A percentile compares a stretch with the other conserved stretches of the same genome.
Conservation (phyloP, 35 echinoderm and acorn worm genomes). For the Ophiothrix spiculata region DNA sequence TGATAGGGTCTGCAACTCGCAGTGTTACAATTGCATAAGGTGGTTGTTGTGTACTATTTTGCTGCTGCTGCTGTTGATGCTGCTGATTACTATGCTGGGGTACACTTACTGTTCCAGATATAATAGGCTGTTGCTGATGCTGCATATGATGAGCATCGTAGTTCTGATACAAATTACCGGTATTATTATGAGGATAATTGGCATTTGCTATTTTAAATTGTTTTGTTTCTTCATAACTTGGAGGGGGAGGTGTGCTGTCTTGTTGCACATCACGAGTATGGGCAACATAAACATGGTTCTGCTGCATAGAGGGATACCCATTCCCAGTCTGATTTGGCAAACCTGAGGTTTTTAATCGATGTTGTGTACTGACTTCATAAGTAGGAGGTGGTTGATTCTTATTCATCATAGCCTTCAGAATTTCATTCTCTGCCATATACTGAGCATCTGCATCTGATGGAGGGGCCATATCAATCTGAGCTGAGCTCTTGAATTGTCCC, state of each 20-base stretch:
- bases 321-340: background rate
- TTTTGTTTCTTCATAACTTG: background rate
- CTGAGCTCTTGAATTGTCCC: slow-evolving; percentile 34
- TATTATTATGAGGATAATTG: background rate
- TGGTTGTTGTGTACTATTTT: slow-evolving; percentile 27
- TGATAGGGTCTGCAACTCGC: slow-evolving; percentile 10
- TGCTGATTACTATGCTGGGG: slow-evolving; percentile 9
- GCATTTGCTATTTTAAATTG: background rate
- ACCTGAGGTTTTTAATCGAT: slow-evolving; percentile 32
- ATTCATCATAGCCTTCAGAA: slow-evolving; percentile 66
- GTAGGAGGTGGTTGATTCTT: slow-evolving; percentile 83
- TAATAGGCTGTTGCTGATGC: background rate
- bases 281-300: background rate
- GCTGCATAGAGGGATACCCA: background rate
- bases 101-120: background rate
- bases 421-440: slow-evolving; percentile 25
- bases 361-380: slow-evolving; percentile 75
- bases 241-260: background rate
- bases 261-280: background rate
- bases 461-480: slow-evolving; percentile 50
- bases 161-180: background rate
- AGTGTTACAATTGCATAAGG: slow-evolving; percentile 34
- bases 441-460: slow-evolving; percentile 21
- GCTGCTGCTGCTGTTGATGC: slow-evolving; percentile 27
- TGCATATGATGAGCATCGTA: background rate